Conservation (phyloP, 2,888 invertebrate genomes). For the Camptogramma bilineatum region DNA sequence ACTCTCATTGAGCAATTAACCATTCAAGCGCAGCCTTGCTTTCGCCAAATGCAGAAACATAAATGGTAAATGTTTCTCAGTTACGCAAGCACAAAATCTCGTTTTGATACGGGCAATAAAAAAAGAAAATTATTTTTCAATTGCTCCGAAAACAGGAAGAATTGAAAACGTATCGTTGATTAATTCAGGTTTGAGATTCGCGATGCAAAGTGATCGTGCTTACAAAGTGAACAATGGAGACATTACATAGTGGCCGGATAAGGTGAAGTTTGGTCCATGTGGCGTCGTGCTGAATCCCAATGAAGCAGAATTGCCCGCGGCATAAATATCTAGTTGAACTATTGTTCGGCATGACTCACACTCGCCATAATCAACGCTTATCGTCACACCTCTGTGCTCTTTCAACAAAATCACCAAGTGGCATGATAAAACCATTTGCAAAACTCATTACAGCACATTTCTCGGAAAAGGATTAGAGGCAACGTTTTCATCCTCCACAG, state of each 20-base stretch:
- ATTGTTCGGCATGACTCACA: slow-evolving; percentile 69
- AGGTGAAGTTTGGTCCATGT: slow-evolving; percentile 71
- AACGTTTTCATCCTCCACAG: slow-evolving; percentile 7
- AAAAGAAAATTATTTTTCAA: slow-evolving; percentile 21
- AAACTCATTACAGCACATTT: slow-evolving; percentile 24
- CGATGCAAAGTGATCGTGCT: slow-evolving; percentile 58
- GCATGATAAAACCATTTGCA: slow-evolving; percentile 31
- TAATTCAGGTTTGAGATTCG: slow-evolving; percentile 43
- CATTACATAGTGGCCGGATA: slow-evolving; percentile 78
- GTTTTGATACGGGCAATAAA: slow-evolving; percentile 42
- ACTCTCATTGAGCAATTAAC: slow-evolving; percentile 64
- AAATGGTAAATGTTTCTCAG: slow-evolving; percentile 47
- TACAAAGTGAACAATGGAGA: slow-evolving; percentile 79
- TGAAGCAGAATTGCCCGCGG: slow-evolving; percentile 62
- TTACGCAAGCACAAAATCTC: slow-evolving; percentile 48
- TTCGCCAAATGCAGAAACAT: slow-evolving; percentile 61
- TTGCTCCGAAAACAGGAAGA: slow-evolving; percentile 22
- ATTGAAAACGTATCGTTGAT: slow-evolving; percentile 26
- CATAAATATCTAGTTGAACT: slow-evolving; percentile 63
- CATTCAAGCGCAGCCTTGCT: slow-evolving; percentile 63
- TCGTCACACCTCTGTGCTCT: slow-evolving; percentile 50
- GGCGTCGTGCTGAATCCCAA: slow-evolving; percentile 76
- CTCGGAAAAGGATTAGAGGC: slow-evolving; percentile 12
- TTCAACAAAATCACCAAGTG: slow-evolving; percentile 26
- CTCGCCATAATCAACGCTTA: slow-evolving; percentile 60